A percentile compares a stretch with the other conserved stretches of the same genome.
Conservation (phyloP, 2,113 vertebrate species). For the Platanista minor region DNA sequence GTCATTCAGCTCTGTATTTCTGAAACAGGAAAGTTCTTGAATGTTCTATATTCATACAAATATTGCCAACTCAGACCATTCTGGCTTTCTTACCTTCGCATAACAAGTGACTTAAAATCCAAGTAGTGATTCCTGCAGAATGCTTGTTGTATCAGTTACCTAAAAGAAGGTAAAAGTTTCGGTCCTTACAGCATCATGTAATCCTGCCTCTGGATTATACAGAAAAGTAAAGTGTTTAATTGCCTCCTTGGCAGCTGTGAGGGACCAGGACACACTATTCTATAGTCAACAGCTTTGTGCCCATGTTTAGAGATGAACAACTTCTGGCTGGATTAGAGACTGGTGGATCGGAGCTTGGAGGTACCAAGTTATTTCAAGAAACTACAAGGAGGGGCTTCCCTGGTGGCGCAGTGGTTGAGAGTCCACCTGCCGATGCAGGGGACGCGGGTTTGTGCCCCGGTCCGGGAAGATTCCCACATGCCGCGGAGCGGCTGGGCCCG, state of each 20-base stretch:
- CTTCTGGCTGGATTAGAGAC: neutral
- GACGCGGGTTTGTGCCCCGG: too few relatives aligned
- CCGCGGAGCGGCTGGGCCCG: too few relatives aligned
- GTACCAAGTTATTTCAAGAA: neutral
- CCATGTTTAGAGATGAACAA: neutral
- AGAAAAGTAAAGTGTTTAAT: neutral
- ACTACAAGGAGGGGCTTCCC: neutral
- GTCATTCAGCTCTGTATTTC: neutral
- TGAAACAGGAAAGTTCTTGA: neutral
- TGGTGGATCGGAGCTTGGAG: neutral
- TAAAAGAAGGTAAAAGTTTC: neutral
- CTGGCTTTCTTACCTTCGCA: neutral
- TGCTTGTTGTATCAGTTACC: neutral
- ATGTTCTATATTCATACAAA: neutral
- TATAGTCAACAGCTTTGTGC: neutral
- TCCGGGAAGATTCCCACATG: too few relatives aligned
- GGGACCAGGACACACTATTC: too few relatives aligned
- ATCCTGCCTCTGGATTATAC: neutral
- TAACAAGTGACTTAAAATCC: neutral
- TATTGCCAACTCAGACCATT: neutral
- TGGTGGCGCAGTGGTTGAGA: too few relatives aligned
- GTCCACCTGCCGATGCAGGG: too few relatives aligned
- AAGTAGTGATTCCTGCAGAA: neutral
- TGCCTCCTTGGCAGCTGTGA: neutral
- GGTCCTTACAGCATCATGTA: neutral